Evolutionary conservation across 1,140 invertebrate species (phyloP).

Genomic region (Trichomalopsis sarcophagae): DNA sequence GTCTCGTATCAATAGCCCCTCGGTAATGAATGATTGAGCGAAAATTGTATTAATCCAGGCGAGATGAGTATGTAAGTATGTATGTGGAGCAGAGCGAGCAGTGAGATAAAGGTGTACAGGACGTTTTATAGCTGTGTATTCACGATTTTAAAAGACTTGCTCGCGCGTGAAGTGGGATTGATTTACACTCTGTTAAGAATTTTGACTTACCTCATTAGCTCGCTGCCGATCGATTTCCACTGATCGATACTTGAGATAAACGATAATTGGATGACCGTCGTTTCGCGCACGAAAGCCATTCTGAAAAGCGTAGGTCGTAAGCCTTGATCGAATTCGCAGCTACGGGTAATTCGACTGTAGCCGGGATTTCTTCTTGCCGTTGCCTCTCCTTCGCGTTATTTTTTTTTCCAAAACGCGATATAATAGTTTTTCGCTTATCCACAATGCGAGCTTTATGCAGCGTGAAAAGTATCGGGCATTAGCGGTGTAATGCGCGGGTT

Average conservation of each 20-base stretch:
- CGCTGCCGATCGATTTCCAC: conserved; percentile 35
- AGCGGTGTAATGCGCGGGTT: no score
- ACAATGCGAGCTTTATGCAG: conserved; percentile 1
- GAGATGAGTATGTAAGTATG: neutral
- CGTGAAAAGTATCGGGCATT: conserved; percentile 10
- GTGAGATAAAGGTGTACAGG: neutral
- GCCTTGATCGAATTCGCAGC: conserved; percentile 44
- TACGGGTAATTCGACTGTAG: conserved; percentile 36
- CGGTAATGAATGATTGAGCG: conserved; percentile 45
- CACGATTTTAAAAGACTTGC: conserved; percentile 22
- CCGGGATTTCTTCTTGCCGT: neutral
- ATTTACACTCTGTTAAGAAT: conserved; percentile 51
- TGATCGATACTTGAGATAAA: conserved; percentile 47
- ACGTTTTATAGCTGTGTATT: neutral
- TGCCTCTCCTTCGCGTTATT: neutral
- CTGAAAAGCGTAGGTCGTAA: conserved; percentile 45
- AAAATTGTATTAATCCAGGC: conserved; percentile 30
- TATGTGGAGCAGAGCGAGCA: neutral
- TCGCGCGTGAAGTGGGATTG: conserved; percentile 27
- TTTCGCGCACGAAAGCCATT: conserved; percentile 43
- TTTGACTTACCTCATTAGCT: conserved; percentile 45
- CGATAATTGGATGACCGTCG: conserved; percentile 51
- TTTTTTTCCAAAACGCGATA: neutral
- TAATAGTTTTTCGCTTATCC: conserved; percentile 38
- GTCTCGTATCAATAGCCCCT: conserved; percentile 16